phyloP scores from a whole-genome alignment of 2,888 invertebrate species.

The Capitulum mitella region DNA sequence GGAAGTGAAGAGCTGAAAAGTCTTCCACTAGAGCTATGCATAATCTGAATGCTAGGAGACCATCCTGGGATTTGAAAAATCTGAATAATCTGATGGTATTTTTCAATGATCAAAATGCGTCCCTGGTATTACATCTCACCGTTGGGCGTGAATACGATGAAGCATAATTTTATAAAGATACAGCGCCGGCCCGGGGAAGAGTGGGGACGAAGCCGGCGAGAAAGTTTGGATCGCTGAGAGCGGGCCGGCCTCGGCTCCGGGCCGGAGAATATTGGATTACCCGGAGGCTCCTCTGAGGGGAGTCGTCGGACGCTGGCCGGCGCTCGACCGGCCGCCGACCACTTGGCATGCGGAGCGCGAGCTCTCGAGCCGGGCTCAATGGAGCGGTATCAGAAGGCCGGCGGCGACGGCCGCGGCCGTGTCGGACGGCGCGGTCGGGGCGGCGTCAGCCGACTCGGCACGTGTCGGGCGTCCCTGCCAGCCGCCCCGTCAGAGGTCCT shows the following conservation, averaged over 20 bases:
- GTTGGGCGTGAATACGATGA: too few relatives aligned
- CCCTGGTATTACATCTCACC: too few relatives aligned
- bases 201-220: too few relatives aligned
- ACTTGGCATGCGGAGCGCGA: not conserved
- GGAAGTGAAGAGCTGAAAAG: not conserved
- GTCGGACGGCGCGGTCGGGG: not conserved
- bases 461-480: not conserved
- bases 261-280: not conserved
- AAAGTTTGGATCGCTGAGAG: too few relatives aligned
- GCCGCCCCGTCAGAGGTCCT: slow-evolving; percentile 57
- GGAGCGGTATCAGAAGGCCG: not conserved
- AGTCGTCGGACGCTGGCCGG: not conserved
- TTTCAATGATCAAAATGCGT: too few relatives aligned
- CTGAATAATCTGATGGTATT: too few relatives aligned
- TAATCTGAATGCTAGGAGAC: too few relatives aligned
- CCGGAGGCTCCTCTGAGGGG: not conserved
- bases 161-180: too few relatives aligned
- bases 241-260: not conserved
- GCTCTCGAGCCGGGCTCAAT: not conserved
- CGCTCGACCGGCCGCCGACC: not conserved
- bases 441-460: not conserved
- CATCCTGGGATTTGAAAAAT: too few relatives aligned
- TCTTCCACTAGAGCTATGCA: too few relatives aligned
- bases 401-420: not conserved
- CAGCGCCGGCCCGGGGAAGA: too few relatives aligned